Percentiles rank a stretch among this genome's conserved stretches.
Evolutionary conservation across 2,888 invertebrate species (phyloP).

Genomic region (Eupeodes luniger): DNA sequence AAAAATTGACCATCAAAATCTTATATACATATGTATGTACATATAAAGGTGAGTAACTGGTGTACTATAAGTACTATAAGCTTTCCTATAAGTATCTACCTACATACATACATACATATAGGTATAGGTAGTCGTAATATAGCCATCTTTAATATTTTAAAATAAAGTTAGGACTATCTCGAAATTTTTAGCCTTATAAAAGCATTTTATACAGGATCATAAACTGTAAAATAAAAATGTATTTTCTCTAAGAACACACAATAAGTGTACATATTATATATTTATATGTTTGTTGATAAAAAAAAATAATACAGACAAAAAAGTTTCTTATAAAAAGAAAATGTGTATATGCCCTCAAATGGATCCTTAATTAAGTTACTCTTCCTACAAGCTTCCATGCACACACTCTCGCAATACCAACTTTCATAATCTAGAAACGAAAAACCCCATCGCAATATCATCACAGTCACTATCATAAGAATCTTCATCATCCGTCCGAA

Average conservation of each 20-base stretch:
- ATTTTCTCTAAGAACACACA: conserved; percentile 62
- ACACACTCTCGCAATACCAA: conserved; percentile 43
- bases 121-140: too few relatives aligned
- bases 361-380: conserved; percentile 85
- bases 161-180: too few relatives aligned
- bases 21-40: too few relatives aligned
- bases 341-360: conserved; percentile 83
- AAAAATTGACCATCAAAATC: too few relatives aligned
- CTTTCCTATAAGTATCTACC: too few relatives aligned
- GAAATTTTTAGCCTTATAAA: too few relatives aligned
- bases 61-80: too few relatives aligned
- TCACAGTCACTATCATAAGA: conserved; percentile 59
- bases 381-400: conserved; percentile 80
- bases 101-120: too few relatives aligned
- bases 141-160: too few relatives aligned
- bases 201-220: conserved; percentile 31
- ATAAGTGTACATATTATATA: conserved; percentile 40
- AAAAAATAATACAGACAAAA: conserved; percentile 73
- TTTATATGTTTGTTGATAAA: conserved; percentile 1
- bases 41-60: too few relatives aligned
- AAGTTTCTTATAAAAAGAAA: conserved; percentile 71
- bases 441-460: conserved; percentile 78
- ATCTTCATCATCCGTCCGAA: conserved; percentile 70
- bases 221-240: conserved; percentile 40
- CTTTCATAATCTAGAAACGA: conserved; percentile 59